These are phyloP conservation scores for Morelia viridis DNA, from an alignment of 2,797 vertebrate genomes.

Conservation along the genomic window DNA sequence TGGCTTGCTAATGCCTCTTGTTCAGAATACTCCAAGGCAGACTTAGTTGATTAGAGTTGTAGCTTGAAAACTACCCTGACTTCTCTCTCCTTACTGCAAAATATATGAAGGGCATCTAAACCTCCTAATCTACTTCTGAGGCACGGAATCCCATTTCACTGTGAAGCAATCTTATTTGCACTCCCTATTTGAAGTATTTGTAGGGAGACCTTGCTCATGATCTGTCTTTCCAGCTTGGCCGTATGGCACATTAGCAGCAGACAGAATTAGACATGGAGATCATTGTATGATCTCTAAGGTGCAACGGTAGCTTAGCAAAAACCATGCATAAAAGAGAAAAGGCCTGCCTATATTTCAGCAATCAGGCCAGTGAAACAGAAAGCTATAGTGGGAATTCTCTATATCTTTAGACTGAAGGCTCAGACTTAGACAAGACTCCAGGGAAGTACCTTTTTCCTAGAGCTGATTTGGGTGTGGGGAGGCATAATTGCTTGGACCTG, in stretches of 20 bases:
- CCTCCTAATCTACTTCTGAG: background rate
- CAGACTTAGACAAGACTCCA: background rate
- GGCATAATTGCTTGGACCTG: too few relatives aligned
- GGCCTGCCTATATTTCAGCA: constrained; percentile 4
- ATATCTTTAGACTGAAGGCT: background rate
- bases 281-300: constrained; percentile 32
- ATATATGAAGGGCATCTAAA: constrained; percentile 13
- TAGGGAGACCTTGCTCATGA: background rate
- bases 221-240: background rate
- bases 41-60: background rate
- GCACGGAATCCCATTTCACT: constrained; percentile 9
- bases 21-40: background rate
- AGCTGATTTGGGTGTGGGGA: too few relatives aligned
- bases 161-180: constrained; percentile 4
- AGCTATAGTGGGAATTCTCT: constrained; percentile 19
- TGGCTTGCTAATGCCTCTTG: background rate
- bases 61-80: background rate
- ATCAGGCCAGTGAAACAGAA: constrained; percentile 12
- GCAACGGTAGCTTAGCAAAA: constrained; percentile 36
- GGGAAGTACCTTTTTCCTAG: too few relatives aligned
- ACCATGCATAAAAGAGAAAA: background rate
- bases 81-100: background rate
- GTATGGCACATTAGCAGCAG: background rate
- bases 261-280: background rate
- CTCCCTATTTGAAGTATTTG: background rate